Evolutionary conservation across 2,888 invertebrate genomes (phyloP).

Genomic region (Drosophila pegasa): DNA sequence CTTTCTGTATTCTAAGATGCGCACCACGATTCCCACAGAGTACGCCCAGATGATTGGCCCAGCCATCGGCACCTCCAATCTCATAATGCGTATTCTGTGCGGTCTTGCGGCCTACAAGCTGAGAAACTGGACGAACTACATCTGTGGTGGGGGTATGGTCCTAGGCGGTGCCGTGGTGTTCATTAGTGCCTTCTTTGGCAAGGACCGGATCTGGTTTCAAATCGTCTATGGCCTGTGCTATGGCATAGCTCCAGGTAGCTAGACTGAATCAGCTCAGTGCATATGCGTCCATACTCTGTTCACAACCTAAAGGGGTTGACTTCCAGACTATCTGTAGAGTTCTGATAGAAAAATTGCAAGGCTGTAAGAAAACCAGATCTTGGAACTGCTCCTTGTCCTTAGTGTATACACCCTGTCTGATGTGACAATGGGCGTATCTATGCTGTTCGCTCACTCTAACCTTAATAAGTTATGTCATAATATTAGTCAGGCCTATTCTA

Average conservation of each 20-base stretch:
- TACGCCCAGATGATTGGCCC: constrained; percentile 59
- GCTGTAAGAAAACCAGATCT: too few relatives aligned
- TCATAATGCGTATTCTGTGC: constrained; percentile 84
- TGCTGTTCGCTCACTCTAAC: too few relatives aligned
- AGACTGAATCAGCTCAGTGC: neutral
- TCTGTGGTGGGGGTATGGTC: constrained; percentile 75
- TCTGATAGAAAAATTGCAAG: too few relatives aligned
- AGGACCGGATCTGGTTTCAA: constrained; percentile 73
- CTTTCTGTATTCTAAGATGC: constrained; percentile 87
- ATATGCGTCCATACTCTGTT: neutral
- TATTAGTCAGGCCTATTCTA: too few relatives aligned
- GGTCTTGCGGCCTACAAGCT: constrained; percentile 77
- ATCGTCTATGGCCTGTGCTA: constrained; percentile 72
- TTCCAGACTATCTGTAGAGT: too few relatives aligned
- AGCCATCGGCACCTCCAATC: constrained; percentile 90
- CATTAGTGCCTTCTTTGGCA: constrained; percentile 87
- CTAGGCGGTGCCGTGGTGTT: constrained; percentile 87
- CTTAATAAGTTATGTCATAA: too few relatives aligned
- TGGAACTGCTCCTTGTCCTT: too few relatives aligned
- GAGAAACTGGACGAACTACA: constrained; percentile 56
- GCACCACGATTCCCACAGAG: constrained; percentile 85
- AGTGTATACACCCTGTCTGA: too few relatives aligned
- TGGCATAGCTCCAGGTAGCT: constrained; percentile 77
- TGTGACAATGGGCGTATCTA: too few relatives aligned
- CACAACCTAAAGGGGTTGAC: neutral